Evolutionary conservation across 2,888 invertebrate genomes (phyloP), one percentile per base, ranked within the genome.

Genomic region (Dioctria linearis): DNA sequence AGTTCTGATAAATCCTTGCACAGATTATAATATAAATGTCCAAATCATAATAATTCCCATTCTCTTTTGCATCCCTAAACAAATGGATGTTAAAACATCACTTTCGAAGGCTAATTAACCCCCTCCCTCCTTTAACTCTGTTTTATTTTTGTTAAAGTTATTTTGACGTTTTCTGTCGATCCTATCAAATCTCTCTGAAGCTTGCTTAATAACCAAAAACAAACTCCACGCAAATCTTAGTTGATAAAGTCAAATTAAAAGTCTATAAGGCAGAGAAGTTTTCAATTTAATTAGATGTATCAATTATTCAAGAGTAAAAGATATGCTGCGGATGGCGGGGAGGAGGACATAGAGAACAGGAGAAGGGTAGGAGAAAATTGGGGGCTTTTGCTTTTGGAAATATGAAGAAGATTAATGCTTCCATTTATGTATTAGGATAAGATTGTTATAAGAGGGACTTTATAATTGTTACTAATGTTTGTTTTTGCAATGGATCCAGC

Each of bases 231-330:
- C 42, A 69, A 39, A 8, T 69, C 51, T 11, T 51, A 25, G 37
- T 37, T 69, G 49, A 40, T 54, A 37, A 69, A 69, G 69, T 69
- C 69, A 51, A 69, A 69, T 69, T 69, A 51, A 51, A 69, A 69
- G 51, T 69, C 11, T 65, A 69, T 37, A 37, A 11, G 69, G 11
- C 25, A 51, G 11, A 11, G 51, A 69, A 39, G 25, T 69, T 69
- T 69, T n/a, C 51, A 51, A 69, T 69, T 69, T 69, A 37, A 69
- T 69, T 51, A 69, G 51, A 69, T 69, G 69, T 51, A 69, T 69
- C 51, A 69, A 69, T 69, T 51, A 69, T 69, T 69, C 51, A 69
- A n/a, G n/a, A 54, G 54, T 54, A 54, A 54, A 54, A n/a, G 54
- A 54, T 54, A 5, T 8, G 1, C 46, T 46, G 25, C 25, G 25